These are phyloP conservation scores for Oscheius onirici DNA, from an alignment of 2,888 invertebrate genomes.

Conservation along the genomic window DNA sequence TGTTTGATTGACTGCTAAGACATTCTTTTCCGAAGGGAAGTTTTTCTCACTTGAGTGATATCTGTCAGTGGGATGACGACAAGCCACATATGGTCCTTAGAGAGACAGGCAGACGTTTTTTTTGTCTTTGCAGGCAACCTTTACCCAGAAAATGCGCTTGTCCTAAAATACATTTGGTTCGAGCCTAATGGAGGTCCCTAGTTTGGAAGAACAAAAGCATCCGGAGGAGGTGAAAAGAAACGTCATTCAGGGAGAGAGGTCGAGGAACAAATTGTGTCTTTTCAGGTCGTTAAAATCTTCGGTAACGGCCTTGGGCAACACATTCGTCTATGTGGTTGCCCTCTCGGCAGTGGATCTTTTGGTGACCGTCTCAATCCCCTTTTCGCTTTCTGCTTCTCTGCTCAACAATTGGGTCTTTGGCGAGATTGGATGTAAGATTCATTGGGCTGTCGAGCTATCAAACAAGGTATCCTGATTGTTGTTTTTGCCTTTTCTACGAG, in stretches of 20 bases:
- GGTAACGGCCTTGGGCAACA: conserved; percentile 58
- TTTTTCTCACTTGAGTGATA: conserved; percentile 18
- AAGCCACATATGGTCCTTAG: background rate
- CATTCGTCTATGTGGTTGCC: conserved; percentile 57
- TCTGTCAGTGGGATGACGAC: conserved; percentile 8
- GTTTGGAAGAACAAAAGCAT: conserved; percentile 4
- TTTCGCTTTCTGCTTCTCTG: conserved; percentile 44
- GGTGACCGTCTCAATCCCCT: conserved; percentile 57
- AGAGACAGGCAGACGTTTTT: background rate
- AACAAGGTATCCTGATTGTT: conserved; percentile 50
- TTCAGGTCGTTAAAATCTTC: conserved; percentile 57
- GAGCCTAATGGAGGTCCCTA: conserved; percentile 14
- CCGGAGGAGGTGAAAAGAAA: background rate
- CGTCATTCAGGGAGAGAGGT: background rate
- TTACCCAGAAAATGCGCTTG: background rate
- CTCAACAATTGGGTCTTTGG: conserved; percentile 61
- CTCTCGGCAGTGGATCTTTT: conserved; percentile 56
- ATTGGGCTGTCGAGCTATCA: conserved; percentile 54
- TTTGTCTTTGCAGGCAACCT: background rate
- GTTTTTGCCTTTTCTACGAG: background rate
- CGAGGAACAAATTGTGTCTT: background rate
- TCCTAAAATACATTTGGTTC: conserved; percentile 11
- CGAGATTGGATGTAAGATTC: conserved; percentile 53
- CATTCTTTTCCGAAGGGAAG: conserved; percentile 12
- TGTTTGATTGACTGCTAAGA: conserved; percentile 16